phyloP scores from a whole-genome alignment of 2,113 vertebrate species.

The Ageneiosus marmoratus region DNA sequence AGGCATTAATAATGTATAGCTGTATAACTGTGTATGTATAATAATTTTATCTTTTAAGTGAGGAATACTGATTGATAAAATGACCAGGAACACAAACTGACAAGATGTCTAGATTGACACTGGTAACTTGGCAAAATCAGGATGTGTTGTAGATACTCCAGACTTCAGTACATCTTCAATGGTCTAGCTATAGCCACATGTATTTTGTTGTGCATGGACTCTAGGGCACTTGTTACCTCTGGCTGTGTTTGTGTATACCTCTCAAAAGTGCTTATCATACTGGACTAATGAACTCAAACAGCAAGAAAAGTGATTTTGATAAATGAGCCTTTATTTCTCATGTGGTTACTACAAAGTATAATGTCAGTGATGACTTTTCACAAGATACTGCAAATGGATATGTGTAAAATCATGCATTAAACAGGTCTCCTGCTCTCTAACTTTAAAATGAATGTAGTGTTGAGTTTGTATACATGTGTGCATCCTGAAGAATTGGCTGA shows the following conservation, averaged over 20 bases:
- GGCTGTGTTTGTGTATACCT: neutral
- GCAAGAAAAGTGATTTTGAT: neutral
- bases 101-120: neutral
- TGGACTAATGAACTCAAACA: neutral
- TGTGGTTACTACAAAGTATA: slow-evolving; percentile 25
- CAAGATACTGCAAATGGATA: slow-evolving; percentile 1
- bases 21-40: too few relatives aligned
- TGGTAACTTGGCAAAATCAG: neutral
- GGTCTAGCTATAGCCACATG: too few relatives aligned
- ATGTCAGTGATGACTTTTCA: slow-evolving; percentile 6
- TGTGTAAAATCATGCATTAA: slow-evolving; percentile 43
- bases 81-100: neutral
- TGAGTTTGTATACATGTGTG: neutral
- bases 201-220: neutral
- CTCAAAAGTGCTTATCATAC: neutral
- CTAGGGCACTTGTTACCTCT: neutral
- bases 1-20: neutral
- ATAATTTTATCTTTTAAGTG: neutral
- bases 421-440: neutral
- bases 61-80: neutral
- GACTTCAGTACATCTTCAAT: neutral
- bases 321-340: slow-evolving; percentile 37
- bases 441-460: slow-evolving; percentile 18
- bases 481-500: neutral
- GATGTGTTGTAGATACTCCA: neutral